phyloP scores from a whole-genome alignment of 2,888 invertebrate genomes.

The Chymomyza amoena region DNA sequence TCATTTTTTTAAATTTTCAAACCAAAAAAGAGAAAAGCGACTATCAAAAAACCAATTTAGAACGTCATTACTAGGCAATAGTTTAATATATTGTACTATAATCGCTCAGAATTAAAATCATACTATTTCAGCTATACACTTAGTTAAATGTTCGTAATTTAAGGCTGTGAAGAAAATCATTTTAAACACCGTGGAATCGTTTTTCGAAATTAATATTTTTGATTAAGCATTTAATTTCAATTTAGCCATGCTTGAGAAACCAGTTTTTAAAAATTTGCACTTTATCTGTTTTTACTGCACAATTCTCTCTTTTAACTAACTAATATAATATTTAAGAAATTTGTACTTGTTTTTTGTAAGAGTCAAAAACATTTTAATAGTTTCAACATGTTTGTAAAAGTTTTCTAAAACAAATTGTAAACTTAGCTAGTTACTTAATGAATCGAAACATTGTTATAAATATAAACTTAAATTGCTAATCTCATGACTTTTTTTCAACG shows the following conservation, averaged over 20 bases:
- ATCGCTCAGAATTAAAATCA: background rate
- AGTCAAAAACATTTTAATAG: background rate
- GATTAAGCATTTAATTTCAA: background rate
- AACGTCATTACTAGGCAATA: background rate
- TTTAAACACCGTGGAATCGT: background rate
- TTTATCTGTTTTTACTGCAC: constrained; percentile 18
- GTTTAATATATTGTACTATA: background rate
- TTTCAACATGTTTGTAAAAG: background rate
- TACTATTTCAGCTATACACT: background rate
- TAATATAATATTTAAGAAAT: constrained; percentile 13
- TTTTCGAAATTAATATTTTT: background rate
- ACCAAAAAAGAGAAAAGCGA: background rate
- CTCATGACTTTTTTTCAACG: background rate
- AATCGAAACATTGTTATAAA: constrained; percentile 35
- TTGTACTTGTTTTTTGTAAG: background rate
- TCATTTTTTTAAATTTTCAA: background rate
- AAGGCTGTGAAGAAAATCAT: constrained; percentile 55
- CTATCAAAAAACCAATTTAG: background rate
- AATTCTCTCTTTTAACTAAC: constrained; percentile 6
- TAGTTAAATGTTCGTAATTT: constrained; percentile 14
- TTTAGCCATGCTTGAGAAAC: background rate
- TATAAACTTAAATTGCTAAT: constrained; percentile 27
- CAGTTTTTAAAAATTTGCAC: constrained; percentile 4
- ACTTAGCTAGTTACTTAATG: constrained; percentile 28
- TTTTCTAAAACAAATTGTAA: constrained; percentile 17